These are phyloP conservation scores for Tragelaphus eurycerus DNA, from an alignment of 2,797 vertebrate species.

Conservation along the genomic window DNA sequence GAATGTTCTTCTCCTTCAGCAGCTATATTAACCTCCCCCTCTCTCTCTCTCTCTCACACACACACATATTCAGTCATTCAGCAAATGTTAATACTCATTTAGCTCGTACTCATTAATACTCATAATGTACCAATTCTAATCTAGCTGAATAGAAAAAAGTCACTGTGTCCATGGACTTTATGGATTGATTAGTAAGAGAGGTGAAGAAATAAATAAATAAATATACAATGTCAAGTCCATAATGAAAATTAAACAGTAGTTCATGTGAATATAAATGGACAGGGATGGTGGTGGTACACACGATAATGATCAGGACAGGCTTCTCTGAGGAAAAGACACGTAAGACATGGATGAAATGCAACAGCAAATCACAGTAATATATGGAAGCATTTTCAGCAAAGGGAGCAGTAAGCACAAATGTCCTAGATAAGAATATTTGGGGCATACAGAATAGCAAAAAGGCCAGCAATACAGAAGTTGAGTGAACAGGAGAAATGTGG, in stretches of 20 bases:
- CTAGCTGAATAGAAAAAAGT: conserved; percentile 8
- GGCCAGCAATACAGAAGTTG: neutral
- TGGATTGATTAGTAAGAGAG: conserved; percentile 2
- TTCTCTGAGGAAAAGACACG: conserved; percentile 35
- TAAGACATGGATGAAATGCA: neutral
- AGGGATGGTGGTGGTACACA: neutral
- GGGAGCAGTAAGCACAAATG: neutral
- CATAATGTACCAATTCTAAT: neutral
- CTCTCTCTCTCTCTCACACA: neutral
- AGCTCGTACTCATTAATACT: neutral
- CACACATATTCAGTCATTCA: neutral
- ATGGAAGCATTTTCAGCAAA: conserved; percentile 17
- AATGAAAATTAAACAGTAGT: neutral
- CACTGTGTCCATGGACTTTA: neutral
- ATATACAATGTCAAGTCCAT: conserved; percentile 1
- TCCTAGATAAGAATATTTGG: neutral
- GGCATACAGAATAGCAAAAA: neutral
- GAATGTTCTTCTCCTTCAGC: conserved; percentile 14
- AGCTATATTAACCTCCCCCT: neutral
- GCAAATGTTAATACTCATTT: neutral
- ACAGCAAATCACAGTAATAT: neutral
- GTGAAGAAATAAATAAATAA: neutral
- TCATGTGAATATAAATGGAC: neutral
- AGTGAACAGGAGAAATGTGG: neutral
- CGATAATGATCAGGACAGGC: neutral